Evolutionary conservation across 2,113 vertebrate genomes (phyloP).

Genomic region (Carlito syrichta): DNA sequence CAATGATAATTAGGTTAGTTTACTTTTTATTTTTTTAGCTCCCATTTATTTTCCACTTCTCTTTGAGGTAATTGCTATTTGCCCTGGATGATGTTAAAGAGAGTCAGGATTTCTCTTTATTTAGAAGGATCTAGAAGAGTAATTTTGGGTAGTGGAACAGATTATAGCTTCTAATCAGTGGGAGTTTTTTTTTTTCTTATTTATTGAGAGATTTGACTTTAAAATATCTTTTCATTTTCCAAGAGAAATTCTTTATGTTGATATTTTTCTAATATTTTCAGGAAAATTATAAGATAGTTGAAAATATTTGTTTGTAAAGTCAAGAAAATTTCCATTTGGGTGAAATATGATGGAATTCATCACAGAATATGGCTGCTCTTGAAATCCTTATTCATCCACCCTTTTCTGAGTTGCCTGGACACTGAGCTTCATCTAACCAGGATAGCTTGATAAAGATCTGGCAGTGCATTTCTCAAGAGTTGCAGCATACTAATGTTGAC

Average conservation of each 20-base stretch:
- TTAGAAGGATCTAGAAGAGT: background rate
- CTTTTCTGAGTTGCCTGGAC: background rate
- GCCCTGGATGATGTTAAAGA: fast-evolving
- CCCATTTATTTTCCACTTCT: background rate
- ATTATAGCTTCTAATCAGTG: background rate
- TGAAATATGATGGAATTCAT: background rate
- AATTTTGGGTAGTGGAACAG: background rate
- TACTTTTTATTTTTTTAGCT: background rate
- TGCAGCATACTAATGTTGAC: background rate
- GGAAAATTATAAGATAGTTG: background rate
- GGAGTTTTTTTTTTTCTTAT: background rate
- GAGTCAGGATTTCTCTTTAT: background rate
- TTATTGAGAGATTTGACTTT: constrained; percentile 30
- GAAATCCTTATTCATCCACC: background rate
- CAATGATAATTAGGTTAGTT: background rate
- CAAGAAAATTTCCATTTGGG: background rate
- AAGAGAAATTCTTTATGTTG: constrained; percentile 45
- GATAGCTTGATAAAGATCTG: background rate
- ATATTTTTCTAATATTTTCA: background rate
- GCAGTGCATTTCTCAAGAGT: background rate
- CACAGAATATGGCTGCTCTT: background rate
- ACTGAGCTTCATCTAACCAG: background rate
- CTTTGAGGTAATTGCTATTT: background rate
- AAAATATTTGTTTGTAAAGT: constrained; percentile 38
- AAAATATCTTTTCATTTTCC: constrained; percentile 60